Evolutionary conservation across 2,113 vertebrate species (phyloP), one percentile per base, ranked within the genome.

Genomic region (Motacilla tschutschensis): DNA sequence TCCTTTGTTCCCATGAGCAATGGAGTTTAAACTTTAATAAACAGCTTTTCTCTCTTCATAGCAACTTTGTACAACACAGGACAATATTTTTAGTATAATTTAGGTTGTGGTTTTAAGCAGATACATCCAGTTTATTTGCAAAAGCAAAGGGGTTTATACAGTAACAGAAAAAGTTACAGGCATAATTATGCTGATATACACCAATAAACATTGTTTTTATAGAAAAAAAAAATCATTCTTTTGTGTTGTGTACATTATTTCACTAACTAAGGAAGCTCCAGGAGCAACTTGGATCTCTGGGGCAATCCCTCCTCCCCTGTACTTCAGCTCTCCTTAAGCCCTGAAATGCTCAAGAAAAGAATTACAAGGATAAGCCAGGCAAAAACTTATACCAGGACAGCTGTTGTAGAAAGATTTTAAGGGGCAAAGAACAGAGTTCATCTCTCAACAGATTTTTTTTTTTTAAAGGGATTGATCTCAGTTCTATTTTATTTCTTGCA

Each of bases 371-470:
- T 83, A 89, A 94, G 6, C 17, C 24, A 46, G 17, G n/a, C 24
- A 86, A 71, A 88, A 93, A 77, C 43, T 70, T 63, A 89, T 87
- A 91, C 10, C 83, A 54, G 44, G 69, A 67, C 76, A 93, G 85
- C 67, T 88, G 75, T 36, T 70, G 44, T n/a, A 83, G 66, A 57
- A 92, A 57, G 31, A 85, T 53, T 71, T 79, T 47, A 89, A 80
- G 59, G 46, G 40, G 14, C 14, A 89, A 85, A 64, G 50, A 78
- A 78, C 7, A 46, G 25, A 67, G 36, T 48, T 79, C 35, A 33
- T 74, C 26, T 74, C 40, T 75, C 12, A 71, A 73, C 6, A 85
- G 64, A 53, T 22, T 62, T 44, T 60, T 74, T 54, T 33, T 33
- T 33, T 21, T 73, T n/a, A n/a, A n/a, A n/a, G 31, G 11, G 14